A percentile compares a stretch with the other conserved stretches of the same genome.
Conservation (phyloP, 2,888 invertebrate species). For the Eudasyphora cyanicolor region DNA sequence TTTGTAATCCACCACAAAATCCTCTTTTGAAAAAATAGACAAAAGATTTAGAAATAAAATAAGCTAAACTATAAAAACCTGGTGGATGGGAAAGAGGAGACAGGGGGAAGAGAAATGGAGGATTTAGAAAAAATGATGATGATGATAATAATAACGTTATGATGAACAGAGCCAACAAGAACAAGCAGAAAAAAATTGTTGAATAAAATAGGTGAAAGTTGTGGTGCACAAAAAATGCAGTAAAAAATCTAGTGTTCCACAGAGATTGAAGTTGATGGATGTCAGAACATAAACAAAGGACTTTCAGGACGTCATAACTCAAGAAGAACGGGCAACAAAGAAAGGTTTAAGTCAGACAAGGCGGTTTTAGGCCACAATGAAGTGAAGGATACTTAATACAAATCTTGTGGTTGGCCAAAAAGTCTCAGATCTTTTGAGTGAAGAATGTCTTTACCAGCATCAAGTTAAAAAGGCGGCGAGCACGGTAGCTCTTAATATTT, state of each 20-base stretch:
- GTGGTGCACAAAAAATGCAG: neutral
- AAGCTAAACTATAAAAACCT: neutral
- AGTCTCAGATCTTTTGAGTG: too few species aligned
- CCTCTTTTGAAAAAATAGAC: slow-evolving; percentile 51
- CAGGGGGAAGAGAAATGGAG: neutral
- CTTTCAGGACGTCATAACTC: neutral
- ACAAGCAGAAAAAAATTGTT: neutral
- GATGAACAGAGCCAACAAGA: neutral
- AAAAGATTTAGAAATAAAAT: slow-evolving; percentile 40
- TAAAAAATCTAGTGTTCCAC: neutral
- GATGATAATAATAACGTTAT: neutral
- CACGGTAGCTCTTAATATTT: too few species aligned
- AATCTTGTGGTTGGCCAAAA: too few species aligned
- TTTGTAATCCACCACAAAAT: slow-evolving; percentile 55
- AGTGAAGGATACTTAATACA: too few species aligned
- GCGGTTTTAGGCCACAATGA: too few species aligned
- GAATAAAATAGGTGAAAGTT: slow-evolving; percentile 1
- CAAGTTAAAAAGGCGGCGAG: too few species aligned
- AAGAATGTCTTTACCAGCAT: too few species aligned
- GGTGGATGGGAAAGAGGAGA: neutral
- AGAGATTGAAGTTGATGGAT: neutral
- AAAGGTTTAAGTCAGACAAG: too few species aligned
- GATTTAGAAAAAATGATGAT: slow-evolving; percentile 1
- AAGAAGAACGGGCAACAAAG: too few species aligned
- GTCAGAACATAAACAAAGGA: neutral